Conservation (phyloP, 2,888 invertebrate species). For the Entomobrya proxima region DNA sequence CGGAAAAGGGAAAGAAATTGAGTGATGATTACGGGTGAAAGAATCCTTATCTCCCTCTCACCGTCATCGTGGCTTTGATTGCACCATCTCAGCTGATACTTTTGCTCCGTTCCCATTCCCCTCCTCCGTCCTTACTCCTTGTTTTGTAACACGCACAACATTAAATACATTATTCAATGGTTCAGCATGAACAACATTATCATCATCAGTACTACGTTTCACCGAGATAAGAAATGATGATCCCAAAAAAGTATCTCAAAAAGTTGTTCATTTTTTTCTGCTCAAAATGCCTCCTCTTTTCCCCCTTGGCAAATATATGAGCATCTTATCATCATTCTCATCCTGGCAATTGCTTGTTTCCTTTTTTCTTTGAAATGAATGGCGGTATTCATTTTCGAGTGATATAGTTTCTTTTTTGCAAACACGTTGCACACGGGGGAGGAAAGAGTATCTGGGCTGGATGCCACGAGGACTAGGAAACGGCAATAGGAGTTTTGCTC, state of each 20-base stretch:
- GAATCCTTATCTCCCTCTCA: not conserved
- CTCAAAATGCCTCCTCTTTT: not conserved
- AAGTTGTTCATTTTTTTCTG: not conserved
- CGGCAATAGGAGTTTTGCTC: no score
- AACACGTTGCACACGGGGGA: not conserved
- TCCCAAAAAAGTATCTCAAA: not conserved
- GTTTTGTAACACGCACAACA: constrained; percentile 13
- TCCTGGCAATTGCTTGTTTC: not conserved
- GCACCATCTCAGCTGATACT: not conserved
- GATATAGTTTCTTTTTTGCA: not conserved
- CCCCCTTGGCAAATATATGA: not conserved
- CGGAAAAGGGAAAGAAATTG: not conserved
- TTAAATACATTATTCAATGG: constrained; percentile 36
- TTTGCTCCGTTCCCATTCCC: not conserved
- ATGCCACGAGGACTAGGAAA: no score
- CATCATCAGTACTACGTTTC: no score
- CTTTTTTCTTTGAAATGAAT: not conserved
- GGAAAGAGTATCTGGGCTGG: no score
- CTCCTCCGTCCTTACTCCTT: not conserved
- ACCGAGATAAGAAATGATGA: not conserved
- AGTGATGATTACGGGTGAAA: constrained; percentile 12
- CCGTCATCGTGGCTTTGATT: not conserved
- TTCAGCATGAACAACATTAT: no score
- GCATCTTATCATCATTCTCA: no score
- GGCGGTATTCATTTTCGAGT: not conserved